These are phyloP conservation scores for Echinometra lucunter DNA, from an alignment of 53 echinoderm and acorn worm genomes.

Conservation along the genomic window DNA sequence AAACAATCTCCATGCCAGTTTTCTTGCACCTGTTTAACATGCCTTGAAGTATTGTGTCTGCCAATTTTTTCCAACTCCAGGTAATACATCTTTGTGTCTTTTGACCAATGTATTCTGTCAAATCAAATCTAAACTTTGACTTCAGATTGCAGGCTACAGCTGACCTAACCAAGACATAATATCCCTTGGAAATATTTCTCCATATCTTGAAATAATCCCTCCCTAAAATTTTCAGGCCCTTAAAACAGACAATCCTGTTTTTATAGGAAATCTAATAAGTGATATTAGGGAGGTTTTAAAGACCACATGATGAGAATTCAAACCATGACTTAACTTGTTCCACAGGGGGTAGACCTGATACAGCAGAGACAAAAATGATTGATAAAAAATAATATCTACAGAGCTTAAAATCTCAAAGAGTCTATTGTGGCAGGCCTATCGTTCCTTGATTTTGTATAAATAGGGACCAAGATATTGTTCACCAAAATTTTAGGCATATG, in stretches of 20 bases:
- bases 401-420: no score
- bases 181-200: background rate
- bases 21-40: background rate
- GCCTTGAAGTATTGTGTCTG: background rate
- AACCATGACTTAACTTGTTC: background rate
- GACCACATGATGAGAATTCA: background rate
- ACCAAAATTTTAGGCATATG: background rate
- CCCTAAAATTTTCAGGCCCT: background rate
- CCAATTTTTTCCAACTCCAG: background rate
- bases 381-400: no score
- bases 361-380: no score
- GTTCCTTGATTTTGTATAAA: background rate
- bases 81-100: constrained; percentile 42
- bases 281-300: background rate
- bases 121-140: background rate
- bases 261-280: background rate
- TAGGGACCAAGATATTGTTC: background rate
- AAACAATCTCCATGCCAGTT: no score
- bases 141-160: background rate
- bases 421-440: no score
- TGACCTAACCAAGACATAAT: background rate
- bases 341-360: no score
- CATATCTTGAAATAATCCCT: background rate
- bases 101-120: background rate
- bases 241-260: background rate